phyloP scores from a whole-genome alignment of 1,140 invertebrate genomes.

The Mercenaria mercenaria region DNA sequence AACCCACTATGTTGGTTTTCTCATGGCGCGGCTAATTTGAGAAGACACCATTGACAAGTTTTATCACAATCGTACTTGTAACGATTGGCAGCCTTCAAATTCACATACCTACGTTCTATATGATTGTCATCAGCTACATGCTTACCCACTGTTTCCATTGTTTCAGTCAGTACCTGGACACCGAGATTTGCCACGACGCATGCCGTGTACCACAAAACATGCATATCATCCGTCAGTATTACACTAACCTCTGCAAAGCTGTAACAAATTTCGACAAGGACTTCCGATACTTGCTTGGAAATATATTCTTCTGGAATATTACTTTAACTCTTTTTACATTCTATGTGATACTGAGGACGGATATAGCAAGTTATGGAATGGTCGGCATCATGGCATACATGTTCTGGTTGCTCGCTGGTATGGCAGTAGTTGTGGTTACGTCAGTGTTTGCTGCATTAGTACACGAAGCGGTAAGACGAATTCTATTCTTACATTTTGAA shows the following conservation, averaged over 20 bases:
- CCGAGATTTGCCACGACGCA: not conserved
- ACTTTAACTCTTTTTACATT: not conserved
- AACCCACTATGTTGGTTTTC: too few relatives aligned
- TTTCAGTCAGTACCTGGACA: not conserved
- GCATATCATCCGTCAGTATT: not conserved
- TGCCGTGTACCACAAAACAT: not conserved
- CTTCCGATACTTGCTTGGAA: constrained; percentile 10
- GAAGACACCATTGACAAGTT: not conserved
- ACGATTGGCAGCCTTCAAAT: too few relatives aligned
- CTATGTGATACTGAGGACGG: not conserved
- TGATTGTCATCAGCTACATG: not conserved
- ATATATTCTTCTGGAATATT: not conserved
- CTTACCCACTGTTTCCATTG: not conserved
- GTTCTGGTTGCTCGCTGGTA: not conserved
- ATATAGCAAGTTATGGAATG: not conserved
- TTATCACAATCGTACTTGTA: not conserved
- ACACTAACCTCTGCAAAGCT: not conserved
- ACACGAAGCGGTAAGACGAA: constrained; percentile 23
- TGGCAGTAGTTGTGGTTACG: not conserved
- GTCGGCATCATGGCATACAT: not conserved
- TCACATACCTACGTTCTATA: not conserved
- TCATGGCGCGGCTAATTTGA: too few relatives aligned
- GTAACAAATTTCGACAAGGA: constrained; percentile 18
- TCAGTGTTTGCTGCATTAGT: constrained; percentile 4
- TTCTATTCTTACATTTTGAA: too few relatives aligned